Evolutionary conservation across 2,888 invertebrate genomes (phyloP).

Genomic region (Meta bourneti): DNA sequence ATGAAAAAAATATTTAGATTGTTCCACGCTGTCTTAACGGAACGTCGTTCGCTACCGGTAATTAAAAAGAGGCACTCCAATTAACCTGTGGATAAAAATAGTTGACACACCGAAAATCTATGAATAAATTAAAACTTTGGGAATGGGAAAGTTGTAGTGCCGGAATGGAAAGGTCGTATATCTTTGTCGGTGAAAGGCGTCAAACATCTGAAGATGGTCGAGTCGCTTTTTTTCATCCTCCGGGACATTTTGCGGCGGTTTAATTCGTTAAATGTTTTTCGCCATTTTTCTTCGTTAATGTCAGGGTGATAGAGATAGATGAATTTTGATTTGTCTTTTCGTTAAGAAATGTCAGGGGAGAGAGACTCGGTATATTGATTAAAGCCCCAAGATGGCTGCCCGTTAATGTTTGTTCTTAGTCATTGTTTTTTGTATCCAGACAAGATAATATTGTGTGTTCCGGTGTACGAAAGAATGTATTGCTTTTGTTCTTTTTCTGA

Average conservation of each 20-base stretch:
- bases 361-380: not conserved
- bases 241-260: not conserved
- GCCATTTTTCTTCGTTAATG: constrained; percentile 39
- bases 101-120: constrained; percentile 59
- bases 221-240: not conserved
- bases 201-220: constrained; percentile 1
- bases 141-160: not conserved
- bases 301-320: constrained; percentile 40
- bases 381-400: not conserved
- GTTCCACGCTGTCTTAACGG: constrained; percentile 7
- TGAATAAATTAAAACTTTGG: constrained; percentile 62
- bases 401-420: not conserved
- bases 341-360: not conserved
- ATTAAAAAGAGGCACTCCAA: constrained; percentile 54
- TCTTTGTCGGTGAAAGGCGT: not conserved
- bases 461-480: not conserved
- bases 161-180: not conserved
- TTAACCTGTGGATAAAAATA: constrained; percentile 36
- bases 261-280: constrained; percentile 32
- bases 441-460: not conserved
- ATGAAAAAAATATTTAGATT: constrained; percentile 8
- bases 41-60: constrained; percentile 15
- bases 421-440: not conserved
- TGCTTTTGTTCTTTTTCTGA: not conserved
- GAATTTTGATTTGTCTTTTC: constrained; percentile 24